A percentile compares a stretch with the other conserved stretches of the same genome.
phyloP scores from a whole-genome alignment of 1,140 invertebrate genomes.

The Cydia strobilella region DNA sequence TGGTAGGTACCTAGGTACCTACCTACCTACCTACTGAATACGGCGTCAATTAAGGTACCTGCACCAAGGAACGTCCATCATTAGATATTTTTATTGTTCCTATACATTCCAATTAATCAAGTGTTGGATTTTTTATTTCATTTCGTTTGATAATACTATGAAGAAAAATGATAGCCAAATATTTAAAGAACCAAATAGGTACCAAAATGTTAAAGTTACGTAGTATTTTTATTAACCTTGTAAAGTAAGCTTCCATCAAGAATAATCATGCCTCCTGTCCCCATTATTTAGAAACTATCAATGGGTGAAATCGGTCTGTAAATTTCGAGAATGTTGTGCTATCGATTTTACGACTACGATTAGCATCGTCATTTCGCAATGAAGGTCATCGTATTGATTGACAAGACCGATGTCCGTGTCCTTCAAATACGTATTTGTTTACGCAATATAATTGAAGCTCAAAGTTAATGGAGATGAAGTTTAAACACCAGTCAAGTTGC shows the following conservation, averaged over 20 bases:
- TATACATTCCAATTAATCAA: no score
- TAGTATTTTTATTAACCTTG: not conserved
- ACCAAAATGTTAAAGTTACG: no score
- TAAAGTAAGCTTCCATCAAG: not conserved
- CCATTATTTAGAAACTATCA: constrained; percentile 22
- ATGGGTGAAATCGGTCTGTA: constrained; percentile 15
- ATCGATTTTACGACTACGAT: constrained; percentile 17
- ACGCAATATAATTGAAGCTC: constrained; percentile 4
- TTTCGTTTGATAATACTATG: no score
- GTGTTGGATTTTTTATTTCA: no score
- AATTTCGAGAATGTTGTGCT: not conserved
- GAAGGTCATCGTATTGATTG: constrained; percentile 10
- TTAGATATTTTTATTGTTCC: no score
- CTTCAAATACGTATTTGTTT: constrained; percentile 24
- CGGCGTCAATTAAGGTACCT: no score
- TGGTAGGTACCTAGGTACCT: no score
- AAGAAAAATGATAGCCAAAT: no score
- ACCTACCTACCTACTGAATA: no score
- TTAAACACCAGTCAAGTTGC: not conserved
- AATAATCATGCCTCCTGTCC: not conserved
- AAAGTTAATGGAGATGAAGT: constrained; percentile 1
- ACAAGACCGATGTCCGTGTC: constrained; percentile 29
- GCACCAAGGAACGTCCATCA: no score
- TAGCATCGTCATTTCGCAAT: constrained; percentile 20
- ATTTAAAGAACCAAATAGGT: no score